Evolutionary conservation across 2,797 vertebrate genomes (phyloP).

Genomic region (Megalops cyprinoides): DNA sequence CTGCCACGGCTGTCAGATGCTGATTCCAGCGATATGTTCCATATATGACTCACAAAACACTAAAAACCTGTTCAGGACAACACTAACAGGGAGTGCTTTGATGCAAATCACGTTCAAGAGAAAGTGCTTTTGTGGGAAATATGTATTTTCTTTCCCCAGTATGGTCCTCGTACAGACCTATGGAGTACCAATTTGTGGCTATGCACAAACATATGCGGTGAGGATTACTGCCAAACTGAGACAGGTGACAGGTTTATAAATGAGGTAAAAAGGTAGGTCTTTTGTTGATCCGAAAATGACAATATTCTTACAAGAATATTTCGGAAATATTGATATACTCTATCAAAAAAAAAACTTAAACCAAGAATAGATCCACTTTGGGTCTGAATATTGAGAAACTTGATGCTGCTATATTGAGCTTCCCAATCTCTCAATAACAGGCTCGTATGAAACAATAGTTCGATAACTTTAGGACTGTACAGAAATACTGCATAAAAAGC

Average conservation of each 20-base stretch:
- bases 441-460: slow-evolving; percentile 47
- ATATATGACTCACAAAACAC: not conserved
- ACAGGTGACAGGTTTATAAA: not conserved
- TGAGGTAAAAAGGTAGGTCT: slow-evolving; percentile 42
- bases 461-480: slow-evolving; percentile 41
- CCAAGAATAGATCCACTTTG: not conserved
- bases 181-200: slow-evolving; percentile 1
- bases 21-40: not conserved
- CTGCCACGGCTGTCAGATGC: not conserved
- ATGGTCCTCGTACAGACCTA: not conserved
- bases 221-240: not conserved
- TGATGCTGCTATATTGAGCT: slow-evolving; percentile 17
- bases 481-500: slow-evolving; percentile 29
- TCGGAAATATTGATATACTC: slow-evolving; percentile 20
- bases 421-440: slow-evolving; percentile 23
- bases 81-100: not conserved
- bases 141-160: not conserved
- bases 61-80: not conserved
- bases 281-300: slow-evolving; percentile 49
- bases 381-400: slow-evolving; percentile 31
- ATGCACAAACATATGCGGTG: slow-evolving; percentile 18
- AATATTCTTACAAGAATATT: slow-evolving; percentile 37
- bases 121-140: slow-evolving; percentile 23
- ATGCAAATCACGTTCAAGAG: not conserved
- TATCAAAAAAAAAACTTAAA: slow-evolving; percentile 32